phyloP scores from a whole-genome alignment of 2,888 invertebrate species.

The Augochlorella aurata region DNA sequence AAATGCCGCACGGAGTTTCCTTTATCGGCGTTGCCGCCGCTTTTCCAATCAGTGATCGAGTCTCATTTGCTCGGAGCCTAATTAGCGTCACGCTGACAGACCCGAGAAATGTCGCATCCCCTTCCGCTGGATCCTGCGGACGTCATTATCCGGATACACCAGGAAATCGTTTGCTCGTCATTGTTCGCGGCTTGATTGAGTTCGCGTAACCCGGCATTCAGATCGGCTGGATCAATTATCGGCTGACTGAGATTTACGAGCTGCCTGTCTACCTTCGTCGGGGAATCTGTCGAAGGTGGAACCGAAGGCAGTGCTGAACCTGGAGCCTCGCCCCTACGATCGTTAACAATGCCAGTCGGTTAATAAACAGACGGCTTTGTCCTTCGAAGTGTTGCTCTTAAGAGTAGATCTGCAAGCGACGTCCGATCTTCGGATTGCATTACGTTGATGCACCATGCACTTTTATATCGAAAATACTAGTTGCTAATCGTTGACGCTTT shows the following conservation, averaged over 20 bases:
- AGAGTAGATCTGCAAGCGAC: not conserved
- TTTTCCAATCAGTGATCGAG: conserved; percentile 21
- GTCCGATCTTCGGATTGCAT: no score
- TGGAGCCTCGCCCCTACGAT: conserved; percentile 36
- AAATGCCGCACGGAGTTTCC: conserved; percentile 9
- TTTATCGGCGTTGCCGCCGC: not conserved
- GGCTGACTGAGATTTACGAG: conserved; percentile 25
- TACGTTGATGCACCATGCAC: no score
- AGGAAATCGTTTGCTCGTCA: conserved; percentile 38
- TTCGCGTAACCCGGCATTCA: conserved; percentile 15
- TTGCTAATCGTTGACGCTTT: no score
- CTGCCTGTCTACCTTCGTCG: not conserved
- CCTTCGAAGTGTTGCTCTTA: not conserved
- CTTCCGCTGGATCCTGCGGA: conserved; percentile 5
- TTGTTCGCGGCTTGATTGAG: conserved; percentile 15
- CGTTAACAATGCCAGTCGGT: conserved; percentile 45
- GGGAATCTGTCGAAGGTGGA: conserved; percentile 25
- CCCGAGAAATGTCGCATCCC: conserved; percentile 7
- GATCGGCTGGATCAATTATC: conserved; percentile 27
- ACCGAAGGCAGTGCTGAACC: conserved; percentile 19
- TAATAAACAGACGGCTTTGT: conserved; percentile 29
- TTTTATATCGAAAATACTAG: no score
- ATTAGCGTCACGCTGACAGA: conserved; percentile 35
- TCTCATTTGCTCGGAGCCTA: conserved; percentile 20
- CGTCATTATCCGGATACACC: conserved; percentile 17